Conservation (phyloP, 2,888 invertebrate species). For the Drosophila fulvimacula region DNA sequence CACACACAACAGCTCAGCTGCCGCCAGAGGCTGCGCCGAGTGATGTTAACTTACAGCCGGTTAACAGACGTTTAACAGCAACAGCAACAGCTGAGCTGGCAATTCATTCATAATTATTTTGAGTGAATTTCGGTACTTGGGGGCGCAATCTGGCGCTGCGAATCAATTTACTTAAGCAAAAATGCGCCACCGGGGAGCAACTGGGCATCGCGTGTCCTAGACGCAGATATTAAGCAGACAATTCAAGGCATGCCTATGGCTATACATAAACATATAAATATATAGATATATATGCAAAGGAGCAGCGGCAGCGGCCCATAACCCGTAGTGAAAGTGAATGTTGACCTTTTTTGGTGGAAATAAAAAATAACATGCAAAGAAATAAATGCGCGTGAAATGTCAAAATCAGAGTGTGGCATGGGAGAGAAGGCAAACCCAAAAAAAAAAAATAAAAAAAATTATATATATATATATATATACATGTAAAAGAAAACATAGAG, state of each 20-base stretch:
- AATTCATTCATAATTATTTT: conserved; percentile 74
- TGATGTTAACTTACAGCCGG: conserved; percentile 54
- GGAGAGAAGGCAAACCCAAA: neutral
- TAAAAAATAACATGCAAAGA: conserved; percentile 40
- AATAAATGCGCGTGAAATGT: conserved; percentile 77
- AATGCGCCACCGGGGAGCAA: conserved; percentile 67
- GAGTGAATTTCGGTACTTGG: conserved; percentile 53
- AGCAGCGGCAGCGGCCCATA: neutral
- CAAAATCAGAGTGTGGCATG: conserved; percentile 66
- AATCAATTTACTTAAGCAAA: conserved; percentile 66
- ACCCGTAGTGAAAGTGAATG: conserved; percentile 40
- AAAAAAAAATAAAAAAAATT: conserved; percentile 5
- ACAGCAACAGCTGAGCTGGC: conserved; percentile 62
- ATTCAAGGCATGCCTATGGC: conserved; percentile 32
- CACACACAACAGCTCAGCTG: conserved; percentile 1
- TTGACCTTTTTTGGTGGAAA: conserved; percentile 65
- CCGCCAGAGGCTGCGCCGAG: conserved; percentile 62
- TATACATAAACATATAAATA: conserved; percentile 6
- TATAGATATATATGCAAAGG: conserved; percentile 34
- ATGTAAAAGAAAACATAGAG: conserved; percentile 33
- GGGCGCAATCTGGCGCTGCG: conserved; percentile 29
- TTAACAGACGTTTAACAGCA: conserved; percentile 41
- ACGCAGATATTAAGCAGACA: conserved; percentile 40
- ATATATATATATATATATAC: too few relatives aligned
- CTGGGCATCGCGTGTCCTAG: conserved; percentile 48